Conservation (phyloP, 2,113 vertebrate species). For the Engystomops pustulosus region DNA sequence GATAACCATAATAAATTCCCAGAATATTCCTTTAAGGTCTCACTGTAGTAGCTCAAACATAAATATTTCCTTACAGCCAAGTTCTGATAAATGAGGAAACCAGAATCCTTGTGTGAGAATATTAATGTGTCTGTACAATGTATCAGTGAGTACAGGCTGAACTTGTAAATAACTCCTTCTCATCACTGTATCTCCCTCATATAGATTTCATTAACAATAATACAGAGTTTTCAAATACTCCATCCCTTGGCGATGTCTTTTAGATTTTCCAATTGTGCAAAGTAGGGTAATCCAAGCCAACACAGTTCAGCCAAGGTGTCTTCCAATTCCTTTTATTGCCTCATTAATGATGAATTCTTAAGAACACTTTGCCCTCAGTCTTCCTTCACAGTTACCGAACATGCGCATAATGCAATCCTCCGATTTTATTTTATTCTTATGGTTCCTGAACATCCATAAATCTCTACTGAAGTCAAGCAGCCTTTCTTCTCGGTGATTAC, state of each 20-base stretch:
- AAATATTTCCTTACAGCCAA: slow-evolving; percentile 4
- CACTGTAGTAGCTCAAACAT: background rate
- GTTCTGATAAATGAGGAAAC: slow-evolving; percentile 10
- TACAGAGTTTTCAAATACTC: slow-evolving; percentile 59
- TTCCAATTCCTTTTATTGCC: slow-evolving; percentile 70
- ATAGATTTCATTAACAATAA: slow-evolving; percentile 27
- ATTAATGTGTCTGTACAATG: slow-evolving; percentile 1
- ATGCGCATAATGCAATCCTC: slow-evolving; percentile 63
- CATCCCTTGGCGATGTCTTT: slow-evolving; percentile 51
- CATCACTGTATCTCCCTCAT: background rate
- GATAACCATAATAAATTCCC: too few species aligned
- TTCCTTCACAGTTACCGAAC: slow-evolving; percentile 67
- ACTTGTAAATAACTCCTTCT: background rate
- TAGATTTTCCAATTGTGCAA: slow-evolving; percentile 62
- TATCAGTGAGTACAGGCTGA: background rate
- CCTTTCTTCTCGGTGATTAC: background rate
- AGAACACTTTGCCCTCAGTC: slow-evolving; percentile 64
- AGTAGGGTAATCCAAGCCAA: slow-evolving; percentile 64
- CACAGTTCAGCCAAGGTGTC: slow-evolving; percentile 69
- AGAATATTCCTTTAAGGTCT: background rate
- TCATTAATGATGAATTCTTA: slow-evolving; percentile 72
- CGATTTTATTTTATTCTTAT: slow-evolving; percentile 46
- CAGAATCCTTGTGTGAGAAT: background rate
- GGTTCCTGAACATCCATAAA: slow-evolving; percentile 42
- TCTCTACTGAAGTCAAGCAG: slow-evolving; percentile 1